Conservation (phyloP, 2,113 vertebrate species). For the Menidia beryllina region DNA sequence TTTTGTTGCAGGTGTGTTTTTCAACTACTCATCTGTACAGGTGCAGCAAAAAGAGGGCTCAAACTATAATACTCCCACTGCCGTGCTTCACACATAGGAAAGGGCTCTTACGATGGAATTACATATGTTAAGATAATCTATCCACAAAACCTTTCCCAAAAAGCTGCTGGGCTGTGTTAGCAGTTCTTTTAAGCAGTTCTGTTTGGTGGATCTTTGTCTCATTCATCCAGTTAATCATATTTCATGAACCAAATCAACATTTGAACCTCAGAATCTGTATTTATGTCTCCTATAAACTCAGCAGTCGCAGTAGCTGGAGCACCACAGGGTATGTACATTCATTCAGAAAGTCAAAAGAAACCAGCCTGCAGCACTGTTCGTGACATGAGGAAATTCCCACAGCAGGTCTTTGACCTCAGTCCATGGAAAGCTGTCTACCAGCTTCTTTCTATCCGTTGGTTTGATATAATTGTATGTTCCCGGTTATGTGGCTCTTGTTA, state of each 20-base stretch:
- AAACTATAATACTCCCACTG: too few species aligned
- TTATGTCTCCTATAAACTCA: conserved; percentile 1
- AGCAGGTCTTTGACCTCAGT: conserved; percentile 22
- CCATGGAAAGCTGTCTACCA: conserved; percentile 34
- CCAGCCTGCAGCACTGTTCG: background rate
- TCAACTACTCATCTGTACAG: too few species aligned
- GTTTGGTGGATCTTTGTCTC: too few species aligned
- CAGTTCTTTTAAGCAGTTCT: too few species aligned
- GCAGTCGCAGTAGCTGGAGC: conserved; percentile 10
- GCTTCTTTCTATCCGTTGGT: conserved; percentile 40
- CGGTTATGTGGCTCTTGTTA: conserved; percentile 52
- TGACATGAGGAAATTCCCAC: conserved; percentile 52
- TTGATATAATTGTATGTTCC: conserved; percentile 69
- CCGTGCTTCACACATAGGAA: too few species aligned
- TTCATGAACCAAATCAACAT: background rate
- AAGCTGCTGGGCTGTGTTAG: conserved; percentile 9
- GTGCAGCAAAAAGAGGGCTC: too few species aligned
- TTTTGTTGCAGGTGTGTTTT: too few species aligned
- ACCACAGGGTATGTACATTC: background rate
- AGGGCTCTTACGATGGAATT: too few species aligned
- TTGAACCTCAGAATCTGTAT: conserved; percentile 14
- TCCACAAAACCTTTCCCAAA: too few species aligned
- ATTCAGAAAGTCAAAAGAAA: conserved; percentile 6
- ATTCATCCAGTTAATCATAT: conserved; percentile 12
- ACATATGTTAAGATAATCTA: too few species aligned